Base-by-base conservation (phyloP, 2,888 invertebrate genomes). In the Sisyra nigra region DNA sequence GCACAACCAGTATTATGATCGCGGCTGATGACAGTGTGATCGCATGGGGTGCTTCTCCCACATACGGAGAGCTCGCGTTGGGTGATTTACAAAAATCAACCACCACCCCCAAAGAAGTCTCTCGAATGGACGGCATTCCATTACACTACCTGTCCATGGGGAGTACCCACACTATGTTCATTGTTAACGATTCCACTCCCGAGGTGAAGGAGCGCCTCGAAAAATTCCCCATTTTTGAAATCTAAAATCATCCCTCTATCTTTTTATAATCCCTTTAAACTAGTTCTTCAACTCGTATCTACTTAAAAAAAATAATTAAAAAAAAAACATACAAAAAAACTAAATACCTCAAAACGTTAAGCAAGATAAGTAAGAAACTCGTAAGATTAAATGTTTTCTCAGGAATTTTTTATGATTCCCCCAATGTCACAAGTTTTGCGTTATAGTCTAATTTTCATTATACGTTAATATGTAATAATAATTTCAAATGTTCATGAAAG, bases 11-110 rank as follows among this genome's bases (percentile, higher is more conserved):
- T 19, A 76, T 85, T 45, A 74, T 93, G 41, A 76, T 92, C 30
- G 81, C 86, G 1, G 93, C 93, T 0, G 94, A 94, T 58, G 87
- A 92, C 40, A 80, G 83, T 13, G 74, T 91, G 4, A 85, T 94
- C 50, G 82, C 84, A 19, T 93, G 92, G 89, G 93, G 93, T 3
- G 82, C 85, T n/a, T 82, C 88, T 33, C 93, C 93, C 0, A 89
- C 91, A 3, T 93, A 80, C 54, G 94, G 94, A 1, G 93, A 93
- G 70, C 66, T 94, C 69, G 91, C 91, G 47, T 78, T 86, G 47
- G 93, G 93, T 1, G 92, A 91, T 51, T 77, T 83, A 54, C 80
- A 80, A 53, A 91, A 87, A 57, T 89, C 91, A 0, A 82, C 88
- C 2, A 80, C 89, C 2, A 72, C 75, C 24, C 91, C 93, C 15